These are phyloP conservation scores for Ceratina japonica DNA, from an alignment of 1,140 invertebrate genomes.

Conservation along the genomic window DNA sequence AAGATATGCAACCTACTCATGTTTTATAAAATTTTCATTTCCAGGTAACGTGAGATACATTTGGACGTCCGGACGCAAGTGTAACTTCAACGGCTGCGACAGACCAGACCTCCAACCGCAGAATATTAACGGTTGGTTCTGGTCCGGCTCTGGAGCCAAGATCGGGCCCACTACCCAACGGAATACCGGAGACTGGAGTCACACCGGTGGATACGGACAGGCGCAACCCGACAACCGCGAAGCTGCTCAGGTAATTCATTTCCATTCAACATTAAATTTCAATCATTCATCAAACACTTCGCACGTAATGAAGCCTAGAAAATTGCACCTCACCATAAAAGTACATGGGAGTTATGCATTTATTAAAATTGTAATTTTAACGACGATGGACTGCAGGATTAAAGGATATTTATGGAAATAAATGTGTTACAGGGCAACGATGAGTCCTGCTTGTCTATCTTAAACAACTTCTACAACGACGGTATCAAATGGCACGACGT, in stretches of 20 bases:
- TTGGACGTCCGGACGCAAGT: constrained; percentile 95
- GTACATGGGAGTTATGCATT: no score
- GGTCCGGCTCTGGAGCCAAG: constrained; percentile 93
- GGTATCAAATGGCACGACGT: constrained; percentile 96
- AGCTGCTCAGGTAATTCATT: constrained; percentile 86
- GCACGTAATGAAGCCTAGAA: no score
- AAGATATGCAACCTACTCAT: background rate
- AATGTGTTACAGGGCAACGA: constrained; percentile 86
- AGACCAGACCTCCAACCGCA: constrained; percentile 91
- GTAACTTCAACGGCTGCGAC: constrained; percentile 95
- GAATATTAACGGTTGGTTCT: constrained; percentile 96
- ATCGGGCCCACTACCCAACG: constrained; percentile 92
- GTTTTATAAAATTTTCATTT: background rate
- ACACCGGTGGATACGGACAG: constrained; percentile 91
- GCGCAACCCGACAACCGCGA: constrained; percentile 94
- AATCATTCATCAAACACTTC: background rate
- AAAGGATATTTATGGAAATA: background rate
- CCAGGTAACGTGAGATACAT: constrained; percentile 85
- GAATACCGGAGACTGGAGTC: constrained; percentile 93
- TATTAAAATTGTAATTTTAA: no score
- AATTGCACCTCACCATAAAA: no score
- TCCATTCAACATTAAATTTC: background rate
- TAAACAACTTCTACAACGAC: constrained; percentile 96
- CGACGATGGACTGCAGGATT: background rate
- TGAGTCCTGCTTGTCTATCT: constrained; percentile 92